These are phyloP conservation scores for Neocrepidodera transversa DNA, from an alignment of 2,888 invertebrate species.

Conservation along the genomic window DNA sequence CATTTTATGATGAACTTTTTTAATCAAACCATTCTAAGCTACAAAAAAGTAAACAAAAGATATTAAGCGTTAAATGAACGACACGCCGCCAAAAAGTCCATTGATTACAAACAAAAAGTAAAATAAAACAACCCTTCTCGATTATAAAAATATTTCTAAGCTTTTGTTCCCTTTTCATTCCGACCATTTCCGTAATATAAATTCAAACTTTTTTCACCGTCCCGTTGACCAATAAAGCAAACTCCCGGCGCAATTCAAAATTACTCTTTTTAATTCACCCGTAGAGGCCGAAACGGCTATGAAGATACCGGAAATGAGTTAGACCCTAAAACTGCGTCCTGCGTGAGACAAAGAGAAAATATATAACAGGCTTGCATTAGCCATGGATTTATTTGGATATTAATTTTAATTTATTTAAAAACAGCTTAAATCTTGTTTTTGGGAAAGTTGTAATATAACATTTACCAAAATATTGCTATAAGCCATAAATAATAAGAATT, in stretches of 20 bases:
- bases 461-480: too few species aligned
- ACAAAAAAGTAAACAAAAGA: neutral
- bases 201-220: conserved; percentile 12
- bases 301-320: conserved; percentile 18
- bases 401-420: too few species aligned
- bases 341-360: conserved; percentile 22
- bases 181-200: neutral
- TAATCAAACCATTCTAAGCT: neutral
- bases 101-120: conserved; percentile 3
- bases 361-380: conserved; percentile 9
- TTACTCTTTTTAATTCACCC: conserved; percentile 20
- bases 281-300: conserved; percentile 12
- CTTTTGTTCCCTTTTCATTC: conserved; percentile 13
- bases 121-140: conserved; percentile 15
- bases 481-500: too few species aligned
- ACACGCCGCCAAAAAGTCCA: neutral
- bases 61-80: neutral
- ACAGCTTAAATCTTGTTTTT: too few species aligned
- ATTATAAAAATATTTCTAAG: conserved; percentile 20
- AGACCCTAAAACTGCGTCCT: conserved; percentile 18
- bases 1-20: neutral
- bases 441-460: too few species aligned
- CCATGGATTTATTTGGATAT: neutral
- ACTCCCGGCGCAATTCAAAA: conserved; percentile 12
- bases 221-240: conserved; percentile 15